These are phyloP conservation scores for Microtus richardsoni DNA, from an alignment of 2,113 vertebrate species.

Conservation along the genomic window DNA sequence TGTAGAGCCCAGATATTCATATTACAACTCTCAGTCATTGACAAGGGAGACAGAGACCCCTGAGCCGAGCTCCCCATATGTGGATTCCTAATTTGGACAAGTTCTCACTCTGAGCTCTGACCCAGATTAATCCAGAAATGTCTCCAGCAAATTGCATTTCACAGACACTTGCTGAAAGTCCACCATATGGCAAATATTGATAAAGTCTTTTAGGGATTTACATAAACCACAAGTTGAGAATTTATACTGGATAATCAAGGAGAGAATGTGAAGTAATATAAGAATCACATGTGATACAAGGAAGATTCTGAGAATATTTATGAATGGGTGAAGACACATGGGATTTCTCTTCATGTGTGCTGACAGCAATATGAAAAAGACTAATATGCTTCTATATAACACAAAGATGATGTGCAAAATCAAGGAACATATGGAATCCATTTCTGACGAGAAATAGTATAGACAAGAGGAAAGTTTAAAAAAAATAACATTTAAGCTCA, in stretches of 20 bases:
- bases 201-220: background rate
- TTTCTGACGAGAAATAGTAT: background rate
- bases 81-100: constrained; percentile 8
- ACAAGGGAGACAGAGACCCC: background rate
- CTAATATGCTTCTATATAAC: background rate
- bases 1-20: background rate
- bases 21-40: background rate
- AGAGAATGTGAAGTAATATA: background rate
- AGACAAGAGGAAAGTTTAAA: background rate
- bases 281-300: background rate
- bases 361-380: background rate
- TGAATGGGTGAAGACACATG: background rate
- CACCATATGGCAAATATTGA: constrained; percentile 42
- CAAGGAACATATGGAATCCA: background rate
- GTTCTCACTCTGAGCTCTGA: background rate
- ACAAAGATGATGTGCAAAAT: background rate
- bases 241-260: background rate
- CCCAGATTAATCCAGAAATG: constrained; percentile 16
- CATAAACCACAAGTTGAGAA: background rate
- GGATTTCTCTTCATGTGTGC: background rate
- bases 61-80: background rate
- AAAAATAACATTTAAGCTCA: constrained; percentile 29
- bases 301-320: background rate
- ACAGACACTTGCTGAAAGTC: constrained; percentile 1
- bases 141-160: constrained; percentile 17